Evolutionary conservation across 2,113 vertebrate species (phyloP), one percentile per base, ranked within the genome.

Genomic region (Pheucticus melanocephalus): DNA sequence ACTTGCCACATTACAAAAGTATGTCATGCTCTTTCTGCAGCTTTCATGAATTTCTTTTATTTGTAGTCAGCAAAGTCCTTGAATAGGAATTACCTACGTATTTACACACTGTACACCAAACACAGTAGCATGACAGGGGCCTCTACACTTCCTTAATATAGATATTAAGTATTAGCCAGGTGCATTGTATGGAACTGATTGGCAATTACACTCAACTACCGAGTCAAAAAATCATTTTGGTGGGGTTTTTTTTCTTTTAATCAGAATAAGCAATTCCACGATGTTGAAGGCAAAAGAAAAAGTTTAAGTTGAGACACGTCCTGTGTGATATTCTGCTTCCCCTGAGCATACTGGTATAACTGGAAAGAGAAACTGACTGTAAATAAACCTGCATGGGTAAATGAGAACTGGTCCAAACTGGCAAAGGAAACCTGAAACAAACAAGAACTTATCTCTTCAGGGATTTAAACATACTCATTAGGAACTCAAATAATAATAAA

Each of bases 321-420:
- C 60, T 61, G 10, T 35, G 37, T 45, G 33, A 81, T 65, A 83
- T 45, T 93, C 73, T 66, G 35, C 51, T 94, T 47, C n/a, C 47
- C 63, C 40, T 31, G 28, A 88, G 77, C 64, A 56, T 44, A 87
- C 82, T 93, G 88, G 92, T 80, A 30, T 48, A 94, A 96, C 76
- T 88, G 76, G 72, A 78, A 94, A 88, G 82, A 83, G 39, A 78
- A 94, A 90, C n/a, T 92, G 66, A 94, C 63, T 63, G 42, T 75
- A 96, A 93, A 95, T 81, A 96, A 93, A 90, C 60, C 21, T 65
- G 76, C 63, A 70, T 23, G 60, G 59, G 69, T 95, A 95, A 92
- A 93, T 10, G 3, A 84, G 40, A 61, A 83, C 93, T 76, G 48
- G 82, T 71, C 72, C 69, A 79, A 95, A 95, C 95, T 68, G 54